phyloP scores from a whole-genome alignment of 2,797 vertebrate genomes.

The Danio jaintianensis region DNA sequence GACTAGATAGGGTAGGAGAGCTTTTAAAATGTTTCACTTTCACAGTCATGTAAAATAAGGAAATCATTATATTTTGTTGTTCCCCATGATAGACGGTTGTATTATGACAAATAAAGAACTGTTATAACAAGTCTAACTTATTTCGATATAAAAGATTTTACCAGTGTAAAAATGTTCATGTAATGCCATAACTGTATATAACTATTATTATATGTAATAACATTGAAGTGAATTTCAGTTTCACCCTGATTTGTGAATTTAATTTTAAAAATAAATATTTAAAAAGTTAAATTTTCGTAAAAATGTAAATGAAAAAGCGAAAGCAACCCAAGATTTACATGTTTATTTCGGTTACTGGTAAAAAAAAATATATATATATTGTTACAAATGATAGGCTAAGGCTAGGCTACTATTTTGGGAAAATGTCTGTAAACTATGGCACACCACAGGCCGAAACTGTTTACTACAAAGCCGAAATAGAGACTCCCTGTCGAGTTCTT shows the following conservation, averaged over 20 bases:
- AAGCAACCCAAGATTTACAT: no score
- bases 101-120: constrained; percentile 3
- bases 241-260: no score
- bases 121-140: background rate
- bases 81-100: background rate
- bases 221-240: no score
- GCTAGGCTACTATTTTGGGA: no score
- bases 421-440: background rate
- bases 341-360: no score
- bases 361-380: no score
- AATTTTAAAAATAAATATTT: no score
- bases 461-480: background rate
- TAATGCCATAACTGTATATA: background rate
- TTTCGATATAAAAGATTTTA: background rate
- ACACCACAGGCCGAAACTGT: background rate
- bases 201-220: no score
- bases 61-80: background rate
- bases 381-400: no score
- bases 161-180: background rate
- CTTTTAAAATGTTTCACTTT: background rate
- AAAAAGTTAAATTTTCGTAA: no score
- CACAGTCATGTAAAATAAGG: background rate
- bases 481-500: background rate
- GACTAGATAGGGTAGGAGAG: background rate
- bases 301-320: no score